Conservation (phyloP, 2,113 vertebrate genomes). For the Phoxinus phoxinus region DNA sequence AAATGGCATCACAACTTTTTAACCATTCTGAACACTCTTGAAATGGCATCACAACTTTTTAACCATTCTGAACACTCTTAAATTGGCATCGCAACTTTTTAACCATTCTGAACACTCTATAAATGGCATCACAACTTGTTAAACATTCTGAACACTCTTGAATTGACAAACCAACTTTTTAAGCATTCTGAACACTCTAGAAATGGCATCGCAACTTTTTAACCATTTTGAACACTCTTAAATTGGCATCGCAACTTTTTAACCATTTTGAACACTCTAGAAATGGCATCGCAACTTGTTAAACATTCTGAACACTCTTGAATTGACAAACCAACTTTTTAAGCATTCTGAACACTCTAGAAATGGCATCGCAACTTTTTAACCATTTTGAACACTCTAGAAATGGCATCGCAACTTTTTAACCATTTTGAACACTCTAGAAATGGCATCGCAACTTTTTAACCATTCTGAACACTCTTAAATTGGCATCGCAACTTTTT, state of each 20-base stretch:
- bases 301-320: not conserved
- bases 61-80: not conserved
- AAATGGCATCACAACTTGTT: not conserved
- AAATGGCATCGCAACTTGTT: not conserved
- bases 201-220: not conserved
- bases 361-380: not conserved
- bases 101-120: not conserved
- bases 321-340: not conserved
- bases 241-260: too few relatives aligned
- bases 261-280: not conserved
- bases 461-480: not conserved
- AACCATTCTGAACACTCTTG: too few relatives aligned
- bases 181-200: not conserved
- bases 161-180: not conserved
- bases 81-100: not conserved
- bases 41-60: too few relatives aligned
- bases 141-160: not conserved
- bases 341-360: not conserved
- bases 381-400: not conserved
- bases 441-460: too few relatives aligned
- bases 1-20: not conserved
- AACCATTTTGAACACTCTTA: too few relatives aligned
- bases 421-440: too few relatives aligned
- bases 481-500: not conserved
- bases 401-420: not conserved